These are phyloP conservation scores for Scaptomyza hsui DNA, from an alignment of 1,140 invertebrate genomes.

Conservation along the genomic window DNA sequence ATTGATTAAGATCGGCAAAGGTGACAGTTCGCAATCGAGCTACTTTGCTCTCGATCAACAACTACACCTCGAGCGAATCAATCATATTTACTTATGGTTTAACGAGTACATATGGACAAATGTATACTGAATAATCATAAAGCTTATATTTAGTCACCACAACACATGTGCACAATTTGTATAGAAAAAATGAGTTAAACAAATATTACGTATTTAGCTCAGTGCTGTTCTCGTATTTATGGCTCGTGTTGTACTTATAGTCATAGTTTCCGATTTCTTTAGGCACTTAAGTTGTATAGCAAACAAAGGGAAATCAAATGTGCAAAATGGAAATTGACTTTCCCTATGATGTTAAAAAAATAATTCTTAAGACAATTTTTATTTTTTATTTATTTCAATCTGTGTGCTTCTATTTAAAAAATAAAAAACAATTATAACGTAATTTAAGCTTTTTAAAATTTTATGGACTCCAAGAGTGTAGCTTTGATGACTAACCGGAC, in stretches of 20 bases:
- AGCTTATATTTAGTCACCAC: conserved; percentile 25
- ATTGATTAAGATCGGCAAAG: conserved; percentile 58
- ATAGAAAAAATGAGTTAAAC: conserved; percentile 1
- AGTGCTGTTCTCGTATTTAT: conserved; percentile 12
- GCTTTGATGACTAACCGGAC: conserved; percentile 4
- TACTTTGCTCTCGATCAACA: conserved; percentile 16
- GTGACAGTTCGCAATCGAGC: conserved; percentile 27
- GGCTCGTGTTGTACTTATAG: conserved; percentile 29
- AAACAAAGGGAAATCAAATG: conserved; percentile 44
- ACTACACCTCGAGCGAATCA: conserved; percentile 51
- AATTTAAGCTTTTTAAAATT: too few relatives aligned
- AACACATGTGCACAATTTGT: conserved; percentile 36
- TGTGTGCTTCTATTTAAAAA: too few relatives aligned
- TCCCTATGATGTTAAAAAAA: not conserved
- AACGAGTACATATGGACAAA: not conserved
- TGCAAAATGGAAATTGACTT: conserved; percentile 9
- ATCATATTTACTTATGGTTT: conserved; percentile 52
- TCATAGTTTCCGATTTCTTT: conserved; percentile 39
- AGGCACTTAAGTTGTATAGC: conserved; percentile 48
- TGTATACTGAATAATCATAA: not conserved
- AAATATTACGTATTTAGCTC: conserved; percentile 16
- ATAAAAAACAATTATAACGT: too few relatives aligned
- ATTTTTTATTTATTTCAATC: too few relatives aligned
- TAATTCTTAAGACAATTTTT: too few relatives aligned
- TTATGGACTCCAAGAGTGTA: not conserved